These are phyloP conservation scores for Odiellus spinosus DNA, from an alignment of 2,888 invertebrate species.

Conservation along the genomic window DNA sequence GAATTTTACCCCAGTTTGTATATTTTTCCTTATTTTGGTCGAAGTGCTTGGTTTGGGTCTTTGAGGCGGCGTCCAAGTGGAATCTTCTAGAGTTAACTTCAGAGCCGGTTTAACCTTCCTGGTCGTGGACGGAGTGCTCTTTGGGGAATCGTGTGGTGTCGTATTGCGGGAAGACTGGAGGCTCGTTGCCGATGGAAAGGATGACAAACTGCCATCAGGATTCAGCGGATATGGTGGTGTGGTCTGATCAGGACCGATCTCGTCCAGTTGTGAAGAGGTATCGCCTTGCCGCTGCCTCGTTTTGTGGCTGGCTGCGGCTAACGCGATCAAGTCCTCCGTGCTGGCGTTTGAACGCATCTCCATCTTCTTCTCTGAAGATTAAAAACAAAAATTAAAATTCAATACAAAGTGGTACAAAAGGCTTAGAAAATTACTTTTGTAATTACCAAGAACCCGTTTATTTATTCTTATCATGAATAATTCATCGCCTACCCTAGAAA, in stretches of 20 bases:
- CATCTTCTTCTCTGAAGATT: constrained; percentile 1
- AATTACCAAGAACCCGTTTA: too few relatives aligned
- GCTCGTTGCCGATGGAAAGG: constrained; percentile 5
- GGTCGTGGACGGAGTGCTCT: constrained; percentile 4
- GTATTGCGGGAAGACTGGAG: constrained; percentile 11
- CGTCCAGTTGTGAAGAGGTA: background rate
- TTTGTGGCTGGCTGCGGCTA: constrained; percentile 14
- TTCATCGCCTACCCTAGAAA: too few relatives aligned
- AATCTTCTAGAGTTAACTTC: constrained; percentile 10
- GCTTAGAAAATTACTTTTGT: too few relatives aligned
- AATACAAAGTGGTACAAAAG: too few relatives aligned
- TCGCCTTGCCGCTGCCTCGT: constrained; percentile 7
- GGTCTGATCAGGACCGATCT: too few relatives aligned
- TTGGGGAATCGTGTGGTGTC: constrained; percentile 9
- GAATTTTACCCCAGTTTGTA: constrained; percentile 11
- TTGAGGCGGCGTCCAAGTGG: constrained; percentile 11
- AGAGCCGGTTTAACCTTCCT: constrained; percentile 14
- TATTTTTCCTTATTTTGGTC: constrained; percentile 12
- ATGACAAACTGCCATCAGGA: too few relatives aligned
- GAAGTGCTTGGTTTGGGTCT: constrained; percentile 5
- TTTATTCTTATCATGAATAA: too few relatives aligned
- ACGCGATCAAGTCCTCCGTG: constrained; percentile 14
- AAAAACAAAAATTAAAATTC: too few relatives aligned
- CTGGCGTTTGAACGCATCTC: constrained; percentile 15
- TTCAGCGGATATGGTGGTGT: too few relatives aligned